Evolutionary conservation across 2,797 vertebrate genomes (phyloP), one percentile per base, ranked within the genome.

Genomic region (Prionace glauca): DNA sequence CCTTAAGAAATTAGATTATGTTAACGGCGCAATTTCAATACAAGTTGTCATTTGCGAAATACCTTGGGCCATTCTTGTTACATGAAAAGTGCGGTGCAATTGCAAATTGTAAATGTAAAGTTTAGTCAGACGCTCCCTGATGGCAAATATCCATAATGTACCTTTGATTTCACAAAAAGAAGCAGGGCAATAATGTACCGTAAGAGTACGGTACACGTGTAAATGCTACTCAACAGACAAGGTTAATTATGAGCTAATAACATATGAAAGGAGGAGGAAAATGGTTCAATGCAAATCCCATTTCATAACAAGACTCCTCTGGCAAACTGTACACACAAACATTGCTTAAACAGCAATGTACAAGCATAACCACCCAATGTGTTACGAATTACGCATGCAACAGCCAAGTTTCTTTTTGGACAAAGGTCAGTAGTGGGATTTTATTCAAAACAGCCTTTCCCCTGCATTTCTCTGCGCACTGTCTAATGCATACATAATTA

Each of bases 361-460:
- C 36, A 69, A 67, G 90, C 62, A 12, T 32, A 92, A 41, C 65
- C 62, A 92, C 69, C 36, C 62, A 92, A 92, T 92, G 36, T 92
- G 90, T 92, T 92, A 92, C 22, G 65, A 92, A 92, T 92, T 92
- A 92, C 10, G 62, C 11, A 92, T 22, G 67, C 2, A 36, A 14
- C 60, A 67, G 62, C 60, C 87, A 60, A 91, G 8, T 41, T 41
- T n/a, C 18, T 65, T 91, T n/a, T 60, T n/a, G 32, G 11, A 16
- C 0, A 77, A 67, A 92, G 62, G n/a, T 92, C 90, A 92, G n/a
- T 69, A 9, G n/a, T 92, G 90, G 32, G n/a, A 69, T 92, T 92
- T 92, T 69, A 92, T 69, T 92, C 69, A 92, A 92, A 92, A 69
- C 90, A 92, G 90, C 2, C 90, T 20, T 92, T 67, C 32, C 20